Percentiles rank a stretch among this genome's conserved stretches.
These are phyloP conservation scores for Pseudomyrmex pallidus DNA, from an alignment of 1,140 invertebrate genomes.

Conservation along the genomic window DNA sequence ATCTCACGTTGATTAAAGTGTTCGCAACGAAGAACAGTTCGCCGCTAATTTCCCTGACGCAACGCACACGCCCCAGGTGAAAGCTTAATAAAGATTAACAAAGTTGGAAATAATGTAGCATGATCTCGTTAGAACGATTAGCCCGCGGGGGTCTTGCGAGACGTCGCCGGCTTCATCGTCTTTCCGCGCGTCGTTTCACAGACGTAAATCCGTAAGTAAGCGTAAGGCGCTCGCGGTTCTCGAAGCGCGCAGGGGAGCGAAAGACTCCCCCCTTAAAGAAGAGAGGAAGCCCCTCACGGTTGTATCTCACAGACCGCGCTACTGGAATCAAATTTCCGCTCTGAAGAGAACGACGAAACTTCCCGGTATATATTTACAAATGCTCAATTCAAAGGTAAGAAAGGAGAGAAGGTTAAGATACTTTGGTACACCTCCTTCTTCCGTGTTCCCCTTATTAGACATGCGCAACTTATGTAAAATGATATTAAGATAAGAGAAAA, in stretches of 20 bases:
- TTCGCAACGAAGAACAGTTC: background rate
- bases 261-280: constrained; percentile 63
- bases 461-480: background rate
- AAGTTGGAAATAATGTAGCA: constrained; percentile 84
- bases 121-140: constrained; percentile 85
- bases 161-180: constrained; percentile 83
- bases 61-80: constrained; percentile 68
- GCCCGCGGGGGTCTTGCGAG: constrained; percentile 79
- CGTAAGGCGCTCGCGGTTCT: constrained; percentile 77
- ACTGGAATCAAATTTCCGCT: constrained; percentile 81
- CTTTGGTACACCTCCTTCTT: background rate
- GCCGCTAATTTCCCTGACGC: constrained; percentile 41
- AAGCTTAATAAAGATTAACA: constrained; percentile 85
- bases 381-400: background rate
- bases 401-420: constrained; percentile 7
- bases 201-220: constrained; percentile 83
- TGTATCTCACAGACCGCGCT: constrained; percentile 79
- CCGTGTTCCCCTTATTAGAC: background rate
- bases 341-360: constrained; percentile 30
- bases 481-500: background rate
- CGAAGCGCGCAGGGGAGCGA: constrained; percentile 64
- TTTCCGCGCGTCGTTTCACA: constrained; percentile 65
- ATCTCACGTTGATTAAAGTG: background rate
- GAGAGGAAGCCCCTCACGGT: constrained; percentile 78
- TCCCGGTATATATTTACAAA: constrained; percentile 33